These are phyloP conservation scores for Erebia ligea DNA, from an alignment of 2,888 invertebrate species.

Conservation along the genomic window DNA sequence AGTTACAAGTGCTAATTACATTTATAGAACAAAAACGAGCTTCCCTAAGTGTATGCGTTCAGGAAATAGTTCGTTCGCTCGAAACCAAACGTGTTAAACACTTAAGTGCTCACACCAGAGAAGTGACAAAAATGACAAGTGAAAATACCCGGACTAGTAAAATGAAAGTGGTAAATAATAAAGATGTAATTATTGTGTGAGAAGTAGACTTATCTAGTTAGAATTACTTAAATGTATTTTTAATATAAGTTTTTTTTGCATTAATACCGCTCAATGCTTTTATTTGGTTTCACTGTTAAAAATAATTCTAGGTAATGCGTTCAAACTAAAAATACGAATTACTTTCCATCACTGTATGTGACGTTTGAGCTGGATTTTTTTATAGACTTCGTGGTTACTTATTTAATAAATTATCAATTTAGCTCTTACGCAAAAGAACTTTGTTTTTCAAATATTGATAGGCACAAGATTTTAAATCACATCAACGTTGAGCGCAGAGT, in stretches of 20 bases:
- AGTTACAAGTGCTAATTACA: slow-evolving; percentile 32
- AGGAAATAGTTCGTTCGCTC: slow-evolving; percentile 55
- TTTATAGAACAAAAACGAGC: slow-evolving; percentile 47
- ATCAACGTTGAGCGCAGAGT: too few species aligned
- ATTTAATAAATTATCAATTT: too few species aligned
- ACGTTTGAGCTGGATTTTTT: too few species aligned
- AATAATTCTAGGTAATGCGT: not conserved
- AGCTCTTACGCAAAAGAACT: too few species aligned
- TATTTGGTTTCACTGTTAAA: slow-evolving; percentile 23
- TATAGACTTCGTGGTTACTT: too few species aligned
- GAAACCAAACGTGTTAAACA: slow-evolving; percentile 42
- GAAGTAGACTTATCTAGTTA: slow-evolving; percentile 57
- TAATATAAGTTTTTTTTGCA: slow-evolving; percentile 45
- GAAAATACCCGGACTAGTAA: slow-evolving; percentile 45
- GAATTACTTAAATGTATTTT: slow-evolving; percentile 51
- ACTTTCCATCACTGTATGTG: too few species aligned
- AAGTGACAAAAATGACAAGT: slow-evolving; percentile 41
- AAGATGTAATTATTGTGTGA: slow-evolving; percentile 56
- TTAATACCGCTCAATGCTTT: slow-evolving; percentile 51
- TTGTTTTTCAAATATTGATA: too few species aligned
- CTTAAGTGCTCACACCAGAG: slow-evolving; percentile 34
- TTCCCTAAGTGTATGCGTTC: slow-evolving; percentile 42
- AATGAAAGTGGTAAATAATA: slow-evolving; percentile 51
- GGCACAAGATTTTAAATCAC: too few species aligned
- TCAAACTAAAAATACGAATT: too few species aligned